phyloP scores from a whole-genome alignment of 2,888 invertebrate genomes.

The Diabrotica balteata region DNA sequence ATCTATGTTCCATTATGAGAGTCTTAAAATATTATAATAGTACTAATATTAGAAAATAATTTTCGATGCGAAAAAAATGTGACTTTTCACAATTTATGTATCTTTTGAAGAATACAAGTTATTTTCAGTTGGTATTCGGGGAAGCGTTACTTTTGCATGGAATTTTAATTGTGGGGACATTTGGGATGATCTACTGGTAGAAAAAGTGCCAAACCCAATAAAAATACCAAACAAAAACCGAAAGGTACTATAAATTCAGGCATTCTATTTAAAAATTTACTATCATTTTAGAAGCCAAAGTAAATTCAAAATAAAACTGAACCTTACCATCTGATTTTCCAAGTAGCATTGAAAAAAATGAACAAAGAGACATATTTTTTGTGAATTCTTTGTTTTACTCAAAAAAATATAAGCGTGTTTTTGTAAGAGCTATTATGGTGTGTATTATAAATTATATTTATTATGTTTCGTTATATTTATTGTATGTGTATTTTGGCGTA shows the following conservation, averaged over 20 bases:
- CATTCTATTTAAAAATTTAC: slow-evolving; percentile 48
- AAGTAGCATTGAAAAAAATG: slow-evolving; percentile 58
- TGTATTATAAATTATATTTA: slow-evolving; percentile 18
- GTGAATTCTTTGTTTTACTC: slow-evolving; percentile 45
- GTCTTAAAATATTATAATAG: no score
- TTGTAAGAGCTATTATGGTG: slow-evolving; percentile 31
- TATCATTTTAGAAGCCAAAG: slow-evolving; percentile 42
- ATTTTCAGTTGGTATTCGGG: no score
- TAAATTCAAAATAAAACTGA: slow-evolving; percentile 53
- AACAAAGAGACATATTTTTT: slow-evolving; percentile 52
- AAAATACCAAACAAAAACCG: slow-evolving; percentile 46
- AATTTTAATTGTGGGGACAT: slow-evolving; percentile 27
- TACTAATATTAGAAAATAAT: no score
- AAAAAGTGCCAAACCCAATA: slow-evolving; percentile 28
- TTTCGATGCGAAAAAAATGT: no score
- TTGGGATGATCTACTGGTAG: slow-evolving; percentile 14
- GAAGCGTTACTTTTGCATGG: slow-evolving; percentile 25
- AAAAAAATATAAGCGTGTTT: slow-evolving; percentile 47
- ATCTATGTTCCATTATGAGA: no score
- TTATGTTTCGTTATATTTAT: slow-evolving; percentile 7
- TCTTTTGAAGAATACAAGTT: no score
- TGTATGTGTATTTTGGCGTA: slow-evolving; percentile 5
- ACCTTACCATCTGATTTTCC: slow-evolving; percentile 63
- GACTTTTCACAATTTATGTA: no score
- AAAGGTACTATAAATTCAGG: slow-evolving; percentile 41